Evolutionary conservation across 2,797 vertebrate genomes (phyloP), one percentile per base, ranked within the genome.

Genomic region (Poecile montanus): DNA sequence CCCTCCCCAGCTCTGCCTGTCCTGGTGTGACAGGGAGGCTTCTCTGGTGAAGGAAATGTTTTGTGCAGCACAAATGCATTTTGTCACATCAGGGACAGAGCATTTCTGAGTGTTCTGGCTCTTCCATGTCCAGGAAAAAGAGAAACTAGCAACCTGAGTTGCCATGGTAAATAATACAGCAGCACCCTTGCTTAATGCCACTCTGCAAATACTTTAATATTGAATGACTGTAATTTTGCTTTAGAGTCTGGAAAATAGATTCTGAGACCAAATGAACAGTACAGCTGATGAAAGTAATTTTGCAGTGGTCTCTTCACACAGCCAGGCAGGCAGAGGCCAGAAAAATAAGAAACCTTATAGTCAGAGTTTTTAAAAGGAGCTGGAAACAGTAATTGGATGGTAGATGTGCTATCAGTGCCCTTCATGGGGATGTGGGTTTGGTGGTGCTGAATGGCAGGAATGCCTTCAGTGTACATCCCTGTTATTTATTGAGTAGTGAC

Each of bases 401-500:
- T 51, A 26, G 86, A 57, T 51, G 57, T 80, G 91, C 81, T 94
- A 85, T 79, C 86, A 58, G 1, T 61, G 92, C 84, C 25, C 14
- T 71, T 62, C 17, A 11, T 71, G 81, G 93, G 73, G 47, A 65
- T 77, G 91, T 85, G 92, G 91, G 42, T 91, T 92, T 80, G 50
- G 47, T 60, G 0, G 26, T 68, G 75, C 85, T 77, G 75, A 77
- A 75, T 16, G 78, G 50, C 65, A 83, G 57, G 65, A 84, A 78
- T 42, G 86, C 23, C 78, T 68, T 72, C 65, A 65, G n/a, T 32
- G 32, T 48, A 16, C 40, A 53, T 92, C 85, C 68, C 78, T 26
- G 4, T 85, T 95, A 92, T 95, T 96, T 95, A 93, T 86, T 57
- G 80, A 84, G 79, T 75, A 94, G 65, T 88, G 94, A 83, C 82